These are phyloP conservation scores for Agrotis exclamationis DNA, from an alignment of 2,888 invertebrate species.

Conservation along the genomic window DNA sequence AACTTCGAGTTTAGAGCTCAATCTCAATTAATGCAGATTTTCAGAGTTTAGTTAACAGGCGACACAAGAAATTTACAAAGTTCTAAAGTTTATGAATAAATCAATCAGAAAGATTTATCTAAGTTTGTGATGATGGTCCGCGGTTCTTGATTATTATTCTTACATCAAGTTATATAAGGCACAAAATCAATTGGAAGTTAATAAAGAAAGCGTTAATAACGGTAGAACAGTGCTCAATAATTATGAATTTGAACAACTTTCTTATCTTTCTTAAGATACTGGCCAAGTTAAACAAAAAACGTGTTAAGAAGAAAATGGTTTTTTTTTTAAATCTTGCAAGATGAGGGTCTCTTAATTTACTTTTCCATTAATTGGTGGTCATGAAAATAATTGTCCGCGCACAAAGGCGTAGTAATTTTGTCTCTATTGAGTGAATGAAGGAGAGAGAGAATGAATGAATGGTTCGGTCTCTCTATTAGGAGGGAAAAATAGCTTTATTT, in stretches of 20 bases:
- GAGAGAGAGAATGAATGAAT: conserved; percentile 29
- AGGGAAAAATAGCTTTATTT: conserved; percentile 44
- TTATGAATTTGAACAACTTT: conserved; percentile 18
- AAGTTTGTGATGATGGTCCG: background rate
- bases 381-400: conserved; percentile 61
- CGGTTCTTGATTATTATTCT: conserved; percentile 4
- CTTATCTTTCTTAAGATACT: background rate
- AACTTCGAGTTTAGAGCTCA: conserved; percentile 3
- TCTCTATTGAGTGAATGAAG: conserved; percentile 46
- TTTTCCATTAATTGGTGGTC: conserved; percentile 60
- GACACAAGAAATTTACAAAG: background rate
- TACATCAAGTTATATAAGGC: background rate
- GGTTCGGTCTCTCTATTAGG: conserved; percentile 11
- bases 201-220: conserved; percentile 12
- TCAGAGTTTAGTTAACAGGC: background rate
- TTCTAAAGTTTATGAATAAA: conserved; percentile 3
- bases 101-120: background rate
- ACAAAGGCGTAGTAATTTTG: conserved; percentile 69
- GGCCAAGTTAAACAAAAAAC: conserved; percentile 20
- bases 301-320: conserved; percentile 43
- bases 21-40: conserved; percentile 8
- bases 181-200: conserved; percentile 1
- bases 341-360: conserved; percentile 62
- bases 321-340: conserved; percentile 54
- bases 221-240: conserved; percentile 20